phyloP scores from a whole-genome alignment of 2,113 vertebrate genomes.

The Clarias magur region DNA sequence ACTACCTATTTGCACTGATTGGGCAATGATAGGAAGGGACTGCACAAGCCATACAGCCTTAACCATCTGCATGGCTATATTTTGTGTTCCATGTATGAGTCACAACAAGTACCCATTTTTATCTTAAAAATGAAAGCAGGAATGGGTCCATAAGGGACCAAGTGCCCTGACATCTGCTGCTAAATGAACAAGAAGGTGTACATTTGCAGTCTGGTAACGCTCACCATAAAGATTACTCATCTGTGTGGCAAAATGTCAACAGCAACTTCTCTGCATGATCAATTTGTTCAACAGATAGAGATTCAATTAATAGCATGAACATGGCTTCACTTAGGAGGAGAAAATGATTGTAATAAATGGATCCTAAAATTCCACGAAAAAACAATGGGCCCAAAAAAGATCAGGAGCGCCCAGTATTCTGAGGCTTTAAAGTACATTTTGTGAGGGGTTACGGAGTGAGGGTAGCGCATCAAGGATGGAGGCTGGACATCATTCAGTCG shows the following conservation, averaged over 20 bases:
- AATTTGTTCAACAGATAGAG: neutral
- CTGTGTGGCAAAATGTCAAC: too few species aligned
- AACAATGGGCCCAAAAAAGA: constrained; percentile 49
- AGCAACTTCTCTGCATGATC: neutral
- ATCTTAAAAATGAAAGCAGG: constrained; percentile 47
- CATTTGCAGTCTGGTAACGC: neutral
- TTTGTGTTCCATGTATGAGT: constrained; percentile 45
- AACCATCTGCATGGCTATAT: constrained; percentile 41
- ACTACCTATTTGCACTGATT: constrained; percentile 28
- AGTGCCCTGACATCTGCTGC: constrained; percentile 23
- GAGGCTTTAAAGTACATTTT: constrained; percentile 52
- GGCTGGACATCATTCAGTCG: constrained; percentile 23
- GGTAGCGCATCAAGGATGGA: constrained; percentile 11
- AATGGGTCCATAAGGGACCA: constrained; percentile 36
- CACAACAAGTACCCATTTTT: constrained; percentile 42
- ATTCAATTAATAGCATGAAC: neutral
- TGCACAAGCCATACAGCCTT: constrained; percentile 37
- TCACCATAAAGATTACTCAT: neutral
- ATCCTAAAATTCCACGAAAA: constrained; percentile 42
- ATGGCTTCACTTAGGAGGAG: neutral
- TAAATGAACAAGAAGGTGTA: constrained; percentile 21
- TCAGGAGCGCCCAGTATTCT: constrained; percentile 21
- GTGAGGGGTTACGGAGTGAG: constrained; percentile 37
- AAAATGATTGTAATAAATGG: constrained; percentile 25
- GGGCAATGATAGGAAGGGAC: constrained; percentile 31